phyloP scores from a whole-genome alignment of 2,113 vertebrate species.

The Lophius piscatorius region DNA sequence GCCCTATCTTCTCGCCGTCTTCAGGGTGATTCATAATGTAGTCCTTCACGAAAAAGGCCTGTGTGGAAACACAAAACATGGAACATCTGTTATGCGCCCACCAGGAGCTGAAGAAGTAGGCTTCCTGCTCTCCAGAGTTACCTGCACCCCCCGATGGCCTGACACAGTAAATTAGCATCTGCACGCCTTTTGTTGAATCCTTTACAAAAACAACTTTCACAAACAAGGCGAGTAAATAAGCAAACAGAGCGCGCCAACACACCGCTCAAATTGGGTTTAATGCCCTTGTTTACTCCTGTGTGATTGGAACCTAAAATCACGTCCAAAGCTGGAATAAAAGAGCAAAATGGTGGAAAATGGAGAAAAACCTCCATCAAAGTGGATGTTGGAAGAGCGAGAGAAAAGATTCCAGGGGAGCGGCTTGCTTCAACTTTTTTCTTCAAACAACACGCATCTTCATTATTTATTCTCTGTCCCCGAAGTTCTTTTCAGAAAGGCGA shows the following conservation, averaged over 20 bases:
- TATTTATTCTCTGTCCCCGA: too few species aligned
- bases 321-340: too few species aligned
- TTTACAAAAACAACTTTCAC: constrained; percentile 12
- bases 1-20: constrained; percentile 96
- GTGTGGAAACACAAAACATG: constrained; percentile 55
- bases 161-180: constrained; percentile 44
- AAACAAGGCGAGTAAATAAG: neutral
- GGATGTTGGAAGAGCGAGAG: too few species aligned
- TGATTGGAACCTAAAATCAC: constrained; percentile 29
- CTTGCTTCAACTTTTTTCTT: too few species aligned
- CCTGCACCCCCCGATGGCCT: constrained; percentile 51
- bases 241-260: constrained; percentile 5
- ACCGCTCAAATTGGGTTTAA: neutral
- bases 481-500: too few species aligned
- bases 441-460: too few species aligned
- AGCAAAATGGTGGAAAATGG: too few species aligned
- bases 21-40: constrained; percentile 96
- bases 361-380: too few species aligned
- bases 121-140: constrained; percentile 27
- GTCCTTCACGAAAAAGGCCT: constrained; percentile 98
- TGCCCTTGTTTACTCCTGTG: constrained; percentile 5
- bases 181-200: constrained; percentile 2
- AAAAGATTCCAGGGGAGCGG: too few species aligned
- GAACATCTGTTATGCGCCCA: constrained; percentile 52
- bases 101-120: constrained; percentile 17